A percentile compares a stretch with the other conserved stretches of the same genome.
Evolutionary conservation across 2,113 vertebrate genomes (phyloP).

Genomic region (Otolemur garnettii): DNA sequence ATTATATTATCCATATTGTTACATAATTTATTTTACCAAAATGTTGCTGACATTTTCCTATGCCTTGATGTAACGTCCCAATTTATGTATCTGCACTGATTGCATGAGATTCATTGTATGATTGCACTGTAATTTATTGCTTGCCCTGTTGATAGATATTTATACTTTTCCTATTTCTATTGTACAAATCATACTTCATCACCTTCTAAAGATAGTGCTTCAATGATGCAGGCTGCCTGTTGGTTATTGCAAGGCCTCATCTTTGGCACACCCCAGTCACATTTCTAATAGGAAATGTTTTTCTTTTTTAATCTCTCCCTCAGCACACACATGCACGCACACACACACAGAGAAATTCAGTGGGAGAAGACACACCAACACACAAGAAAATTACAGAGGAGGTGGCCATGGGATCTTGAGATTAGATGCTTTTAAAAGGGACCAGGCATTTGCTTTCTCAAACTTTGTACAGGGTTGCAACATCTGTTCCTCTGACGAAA

Average conservation of each 20-base stretch:
- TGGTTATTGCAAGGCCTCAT: not conserved
- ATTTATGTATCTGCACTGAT: slow-evolving; percentile 15
- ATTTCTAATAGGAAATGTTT: slow-evolving; percentile 51
- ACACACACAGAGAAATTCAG: not conserved
- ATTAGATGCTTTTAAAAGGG: slow-evolving; percentile 23
- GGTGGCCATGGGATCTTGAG: not conserved
- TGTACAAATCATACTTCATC: not conserved
- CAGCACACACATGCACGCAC: not conserved
- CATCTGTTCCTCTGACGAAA: slow-evolving; percentile 10
- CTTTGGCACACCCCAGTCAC: not conserved
- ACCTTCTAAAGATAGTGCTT: not conserved
- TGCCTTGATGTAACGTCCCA: not conserved
- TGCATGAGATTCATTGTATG: not conserved
- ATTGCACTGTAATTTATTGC: slow-evolving; percentile 6
- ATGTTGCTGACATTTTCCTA: not conserved
- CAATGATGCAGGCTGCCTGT: not conserved
- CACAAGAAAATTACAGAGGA: not conserved
- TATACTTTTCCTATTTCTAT: not conserved
- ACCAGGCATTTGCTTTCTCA: slow-evolving; percentile 6
- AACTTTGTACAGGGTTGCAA: not conserved
- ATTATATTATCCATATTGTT: not conserved
- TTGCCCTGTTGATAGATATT: slow-evolving; percentile 29
- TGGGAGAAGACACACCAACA: not conserved
- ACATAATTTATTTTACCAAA: not conserved
- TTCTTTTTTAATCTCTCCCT: not conserved